Percentiles rank a stretch among this genome's conserved stretches.
These are phyloP conservation scores for Denticeps clupeoides DNA, from an alignment of 2,797 vertebrate genomes.

Conservation along the genomic window DNA sequence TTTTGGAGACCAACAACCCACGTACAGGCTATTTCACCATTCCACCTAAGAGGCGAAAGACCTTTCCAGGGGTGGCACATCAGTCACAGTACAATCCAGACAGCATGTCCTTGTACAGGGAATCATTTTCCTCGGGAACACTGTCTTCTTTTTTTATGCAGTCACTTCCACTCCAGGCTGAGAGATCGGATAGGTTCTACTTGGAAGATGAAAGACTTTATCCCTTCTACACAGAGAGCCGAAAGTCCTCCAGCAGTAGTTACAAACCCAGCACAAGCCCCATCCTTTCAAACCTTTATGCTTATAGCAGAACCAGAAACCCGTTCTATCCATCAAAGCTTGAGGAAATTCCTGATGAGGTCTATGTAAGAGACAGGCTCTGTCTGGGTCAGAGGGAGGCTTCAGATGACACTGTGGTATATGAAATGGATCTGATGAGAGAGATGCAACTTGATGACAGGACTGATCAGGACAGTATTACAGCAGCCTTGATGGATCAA, in stretches of 20 bases:
- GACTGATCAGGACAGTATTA: conserved; percentile 10
- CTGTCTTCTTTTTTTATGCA: conserved; percentile 51
- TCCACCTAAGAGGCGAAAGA: conserved; percentile 54
- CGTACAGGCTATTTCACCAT: conserved; percentile 13
- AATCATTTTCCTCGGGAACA: conserved; percentile 49
- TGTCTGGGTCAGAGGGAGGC: conserved; percentile 11
- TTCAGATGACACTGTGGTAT: conserved; percentile 12
- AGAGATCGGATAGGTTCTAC: conserved; percentile 28
- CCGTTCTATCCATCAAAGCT: conserved; percentile 32
- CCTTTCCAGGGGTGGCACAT: conserved; percentile 50
- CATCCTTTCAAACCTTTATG: conserved; percentile 26
- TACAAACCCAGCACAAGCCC: conserved; percentile 25
- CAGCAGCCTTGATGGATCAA: conserved; percentile 28
- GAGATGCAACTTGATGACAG: conserved; percentile 15
- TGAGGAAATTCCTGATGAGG: conserved; percentile 34
- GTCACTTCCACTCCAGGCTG: conserved; percentile 36
- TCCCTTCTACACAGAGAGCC: conserved; percentile 30
- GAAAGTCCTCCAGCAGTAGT: conserved; percentile 30
- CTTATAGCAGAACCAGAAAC: conserved; percentile 24
- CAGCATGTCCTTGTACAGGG: conserved; percentile 34
- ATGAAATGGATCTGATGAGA: conserved; percentile 14
- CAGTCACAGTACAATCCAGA: conserved; percentile 26
- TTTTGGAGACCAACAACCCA: conserved; percentile 38
- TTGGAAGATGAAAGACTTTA: conserved; percentile 22
- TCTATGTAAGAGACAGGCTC: conserved; percentile 28